phyloP scores from a whole-genome alignment of 2,888 invertebrate species.

The Pheosia gnoma region DNA sequence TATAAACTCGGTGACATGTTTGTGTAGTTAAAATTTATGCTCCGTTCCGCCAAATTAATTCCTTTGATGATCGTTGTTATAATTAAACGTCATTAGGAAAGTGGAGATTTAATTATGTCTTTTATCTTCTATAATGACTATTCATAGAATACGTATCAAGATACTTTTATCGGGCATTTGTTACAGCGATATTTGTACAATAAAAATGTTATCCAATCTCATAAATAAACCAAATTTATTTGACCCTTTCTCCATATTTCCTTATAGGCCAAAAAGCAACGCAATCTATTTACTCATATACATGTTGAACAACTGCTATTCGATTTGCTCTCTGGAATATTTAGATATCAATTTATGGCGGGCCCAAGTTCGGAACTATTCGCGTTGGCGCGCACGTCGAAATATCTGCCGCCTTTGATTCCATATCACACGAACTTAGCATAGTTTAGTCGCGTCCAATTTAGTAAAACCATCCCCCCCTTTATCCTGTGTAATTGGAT shows the following conservation, averaged over 20 bases:
- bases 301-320: neutral
- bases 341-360: constrained; percentile 8
- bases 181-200: too few species aligned
- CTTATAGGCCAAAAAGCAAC: neutral
- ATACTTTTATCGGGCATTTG: neutral
- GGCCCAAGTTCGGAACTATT: constrained; percentile 3
- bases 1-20: neutral
- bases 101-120: neutral
- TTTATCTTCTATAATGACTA: neutral
- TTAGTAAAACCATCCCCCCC: constrained; percentile 23
- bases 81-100: neutral
- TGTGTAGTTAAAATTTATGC: neutral
- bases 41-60: neutral
- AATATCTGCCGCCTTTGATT: neutral
- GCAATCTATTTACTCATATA: neutral
- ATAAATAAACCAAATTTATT: neutral
- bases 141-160: neutral
- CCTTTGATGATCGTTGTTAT: neutral
- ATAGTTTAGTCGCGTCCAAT: constrained; percentile 19
- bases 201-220: neutral
- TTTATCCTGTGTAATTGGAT: constrained; percentile 37
- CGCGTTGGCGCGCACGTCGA: neutral
- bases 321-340: neutral
- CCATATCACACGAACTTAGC: neutral
- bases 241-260: neutral